Evolutionary conservation across 2,797 vertebrate genomes (phyloP).

Genomic region (Avahi laniger): DNA sequence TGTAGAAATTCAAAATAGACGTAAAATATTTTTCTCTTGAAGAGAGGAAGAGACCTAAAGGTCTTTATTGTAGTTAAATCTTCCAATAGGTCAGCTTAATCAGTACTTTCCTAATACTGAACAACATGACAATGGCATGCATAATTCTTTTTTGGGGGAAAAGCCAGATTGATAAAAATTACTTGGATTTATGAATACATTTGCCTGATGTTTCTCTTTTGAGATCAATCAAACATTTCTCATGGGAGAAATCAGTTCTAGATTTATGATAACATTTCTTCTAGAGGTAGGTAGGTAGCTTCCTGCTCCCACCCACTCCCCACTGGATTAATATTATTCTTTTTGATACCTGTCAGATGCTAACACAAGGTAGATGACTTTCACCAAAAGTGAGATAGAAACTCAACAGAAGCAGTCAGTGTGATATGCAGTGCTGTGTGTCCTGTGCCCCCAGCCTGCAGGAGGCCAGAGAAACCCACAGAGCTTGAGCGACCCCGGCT

Average conservation of each 20-base stretch:
- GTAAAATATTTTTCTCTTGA: conserved; percentile 88
- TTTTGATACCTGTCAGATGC: conserved; percentile 72
- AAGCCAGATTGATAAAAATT: not conserved
- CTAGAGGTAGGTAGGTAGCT: conserved; percentile 72
- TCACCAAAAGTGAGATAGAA: conserved; percentile 84
- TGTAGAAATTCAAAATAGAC: conserved; percentile 86
- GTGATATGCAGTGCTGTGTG: conserved; percentile 52
- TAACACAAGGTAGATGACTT: conserved; percentile 84
- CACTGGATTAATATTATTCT: conserved; percentile 63
- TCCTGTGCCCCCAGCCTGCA: conserved; percentile 76
- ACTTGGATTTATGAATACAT: conserved; percentile 15
- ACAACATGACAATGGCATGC: conserved; percentile 23
- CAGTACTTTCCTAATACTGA: conserved; percentile 83
- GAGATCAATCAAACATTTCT: conserved; percentile 67
- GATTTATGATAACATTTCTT: conserved; percentile 22
- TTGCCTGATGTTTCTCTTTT: conserved; percentile 68
- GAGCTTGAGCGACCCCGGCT: conserved; percentile 63
- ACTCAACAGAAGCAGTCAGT: conserved; percentile 9
- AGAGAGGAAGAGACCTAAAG: conserved; percentile 91
- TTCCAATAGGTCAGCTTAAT: conserved; percentile 60
- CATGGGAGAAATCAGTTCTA: conserved; percentile 63
- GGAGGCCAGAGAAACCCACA: not conserved
- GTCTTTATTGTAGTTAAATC: conserved; percentile 84
- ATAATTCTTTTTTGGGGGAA: conserved; percentile 11
- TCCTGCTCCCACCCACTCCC: not conserved